Percentiles rank a stretch among this genome's conserved stretches.
Conservation (phyloP, 2,113 vertebrate genomes). For the Genyomyrus donnyi region DNA sequence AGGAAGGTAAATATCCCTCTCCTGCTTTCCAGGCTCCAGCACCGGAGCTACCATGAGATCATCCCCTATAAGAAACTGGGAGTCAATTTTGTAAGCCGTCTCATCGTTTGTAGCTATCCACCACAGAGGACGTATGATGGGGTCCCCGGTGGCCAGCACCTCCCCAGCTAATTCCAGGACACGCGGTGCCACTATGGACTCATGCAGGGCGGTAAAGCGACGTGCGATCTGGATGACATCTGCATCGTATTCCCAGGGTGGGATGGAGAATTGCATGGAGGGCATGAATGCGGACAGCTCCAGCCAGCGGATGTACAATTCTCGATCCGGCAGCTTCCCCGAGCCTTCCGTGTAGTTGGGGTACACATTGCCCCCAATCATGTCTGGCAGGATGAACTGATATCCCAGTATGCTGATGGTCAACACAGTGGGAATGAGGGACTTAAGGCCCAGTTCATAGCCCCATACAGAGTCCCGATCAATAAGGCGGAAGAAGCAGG, state of each 20-base stretch:
- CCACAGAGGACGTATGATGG: conserved; percentile 94
- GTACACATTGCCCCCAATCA: conserved; percentile 79
- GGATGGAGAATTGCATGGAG: conserved; percentile 94
- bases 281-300: conserved; percentile 95
- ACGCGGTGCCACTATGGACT: conserved; percentile 81
- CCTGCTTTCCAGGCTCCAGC: conserved; percentile 86
- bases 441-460: conserved; percentile 85
- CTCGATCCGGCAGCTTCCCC: conserved; percentile 70
- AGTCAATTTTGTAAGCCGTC: conserved; percentile 80
- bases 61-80: conserved; percentile 94
- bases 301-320: conserved; percentile 94
- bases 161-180: conserved; percentile 85
- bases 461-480: conserved; percentile 92
- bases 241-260: conserved; percentile 83
- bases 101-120: conserved; percentile 87
- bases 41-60: conserved; percentile 92
- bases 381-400: conserved; percentile 78
- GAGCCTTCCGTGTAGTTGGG: conserved; percentile 57
- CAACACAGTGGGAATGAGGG: conserved; percentile 86
- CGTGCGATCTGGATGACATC: conserved; percentile 86
- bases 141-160: conserved; percentile 79
- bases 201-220: conserved; percentile 79
- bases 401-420: conserved; percentile 92
- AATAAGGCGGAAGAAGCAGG: conserved; percentile 84
- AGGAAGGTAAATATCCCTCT: conserved; percentile 87